phyloP scores from a whole-genome alignment of 2,113 vertebrate genomes.

The Hippocampus guttulatus region DNA sequence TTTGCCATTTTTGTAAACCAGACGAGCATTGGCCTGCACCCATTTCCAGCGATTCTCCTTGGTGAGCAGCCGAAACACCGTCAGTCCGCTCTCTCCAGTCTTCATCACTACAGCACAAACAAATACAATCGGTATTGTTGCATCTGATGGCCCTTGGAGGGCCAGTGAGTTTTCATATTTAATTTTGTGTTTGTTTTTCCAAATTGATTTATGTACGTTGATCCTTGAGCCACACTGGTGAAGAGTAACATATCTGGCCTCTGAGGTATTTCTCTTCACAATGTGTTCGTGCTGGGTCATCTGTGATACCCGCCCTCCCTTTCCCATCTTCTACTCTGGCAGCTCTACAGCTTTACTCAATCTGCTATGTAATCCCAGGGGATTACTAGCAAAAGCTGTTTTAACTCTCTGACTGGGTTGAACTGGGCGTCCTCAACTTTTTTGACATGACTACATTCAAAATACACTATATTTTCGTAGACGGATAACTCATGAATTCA shows the following conservation, averaged over 20 bases:
- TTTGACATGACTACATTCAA: conserved; percentile 5
- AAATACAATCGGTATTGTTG: conserved; percentile 1
- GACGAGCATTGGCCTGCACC: conserved; percentile 70
- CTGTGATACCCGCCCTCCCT: conserved; percentile 17
- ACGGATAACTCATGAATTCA: not conserved
- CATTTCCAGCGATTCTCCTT: conserved; percentile 72
- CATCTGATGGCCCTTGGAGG: not conserved
- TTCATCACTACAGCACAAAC: conserved; percentile 66
- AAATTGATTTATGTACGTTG: not conserved
- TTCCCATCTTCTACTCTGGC: conserved; percentile 36
- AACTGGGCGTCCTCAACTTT: conserved; percentile 13
- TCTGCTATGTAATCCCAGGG: conserved; percentile 60
- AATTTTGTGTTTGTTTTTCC: not conserved
- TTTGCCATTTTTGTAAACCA: conserved; percentile 70
- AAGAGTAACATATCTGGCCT: conserved; percentile 13
- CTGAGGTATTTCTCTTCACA: conserved; percentile 8
- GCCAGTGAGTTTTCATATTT: not conserved
- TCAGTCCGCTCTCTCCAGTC: conserved; percentile 69
- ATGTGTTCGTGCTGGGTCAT: conserved; percentile 39
- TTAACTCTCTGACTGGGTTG: conserved; percentile 49
- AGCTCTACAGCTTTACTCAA: conserved; percentile 55
- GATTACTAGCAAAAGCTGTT: conserved; percentile 58
- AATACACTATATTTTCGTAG: not conserved
- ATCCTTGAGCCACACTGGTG: not conserved
- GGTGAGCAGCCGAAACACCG: conserved; percentile 73